phyloP scores from a whole-genome alignment of 2,797 vertebrate genomes.

The Sebastes iracundus region DNA sequence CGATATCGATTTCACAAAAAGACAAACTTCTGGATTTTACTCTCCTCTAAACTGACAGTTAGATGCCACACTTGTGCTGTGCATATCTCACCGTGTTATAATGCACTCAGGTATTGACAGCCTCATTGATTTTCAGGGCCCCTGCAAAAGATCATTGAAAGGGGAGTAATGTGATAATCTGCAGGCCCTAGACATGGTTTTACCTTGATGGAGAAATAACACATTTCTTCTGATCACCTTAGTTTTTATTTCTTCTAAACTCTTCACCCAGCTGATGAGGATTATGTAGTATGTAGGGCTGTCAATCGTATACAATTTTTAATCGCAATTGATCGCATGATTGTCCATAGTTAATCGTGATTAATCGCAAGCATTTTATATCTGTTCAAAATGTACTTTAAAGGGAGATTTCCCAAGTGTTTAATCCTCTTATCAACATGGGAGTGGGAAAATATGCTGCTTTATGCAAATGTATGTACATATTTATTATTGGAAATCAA shows the following conservation, averaged over 20 bases:
- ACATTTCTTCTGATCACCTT: not conserved
- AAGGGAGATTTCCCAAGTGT: no score
- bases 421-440: no score
- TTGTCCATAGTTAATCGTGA: not conserved
- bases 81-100: conserved; percentile 46
- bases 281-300: no score
- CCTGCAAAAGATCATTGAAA: conserved; percentile 11
- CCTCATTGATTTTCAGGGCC: conserved; percentile 51
- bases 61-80: conserved; percentile 24
- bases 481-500: no score
- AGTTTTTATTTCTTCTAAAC: not conserved
- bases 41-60: conserved; percentile 19
- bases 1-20: conserved; percentile 21
- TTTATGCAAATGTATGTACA: no score
- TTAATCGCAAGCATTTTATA: no score
- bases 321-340: no score
- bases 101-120: conserved; percentile 61
- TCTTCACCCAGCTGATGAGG: not conserved
- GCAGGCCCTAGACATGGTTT: not conserved
- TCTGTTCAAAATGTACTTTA: no score
- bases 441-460: no score
- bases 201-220: not conserved
- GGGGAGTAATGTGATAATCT: not conserved
- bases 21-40: conserved; percentile 14
- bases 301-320: no score